Conservation (phyloP, 2,888 invertebrate species). For the Ceraclea dissimilis region DNA sequence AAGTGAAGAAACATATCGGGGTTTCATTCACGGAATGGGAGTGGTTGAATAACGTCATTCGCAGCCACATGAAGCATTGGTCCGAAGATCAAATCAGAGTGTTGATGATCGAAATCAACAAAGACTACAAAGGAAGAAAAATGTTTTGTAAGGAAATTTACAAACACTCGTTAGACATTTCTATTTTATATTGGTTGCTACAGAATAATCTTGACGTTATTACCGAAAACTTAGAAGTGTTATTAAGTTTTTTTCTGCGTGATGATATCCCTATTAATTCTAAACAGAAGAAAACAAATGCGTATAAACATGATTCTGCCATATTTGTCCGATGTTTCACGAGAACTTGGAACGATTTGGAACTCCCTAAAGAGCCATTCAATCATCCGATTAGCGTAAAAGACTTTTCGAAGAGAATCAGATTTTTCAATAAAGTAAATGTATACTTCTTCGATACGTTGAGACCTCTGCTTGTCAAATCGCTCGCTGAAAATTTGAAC, state of each 20-base stretch:
- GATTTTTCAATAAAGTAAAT: neutral
- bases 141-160: neutral
- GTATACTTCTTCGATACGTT: neutral
- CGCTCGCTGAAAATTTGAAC: neutral
- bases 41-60: neutral
- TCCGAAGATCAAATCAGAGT: neutral
- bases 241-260: neutral
- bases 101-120: neutral
- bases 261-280: neutral
- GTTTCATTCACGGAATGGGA: neutral
- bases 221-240: neutral
- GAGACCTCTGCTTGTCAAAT: neutral
- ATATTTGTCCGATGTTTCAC: neutral
- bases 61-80: neutral
- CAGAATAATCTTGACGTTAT: neutral
- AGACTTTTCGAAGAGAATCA: neutral
- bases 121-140: neutral
- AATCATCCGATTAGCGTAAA: neutral
- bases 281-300: neutral
- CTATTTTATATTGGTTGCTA: neutral
- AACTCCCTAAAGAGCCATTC: neutral
- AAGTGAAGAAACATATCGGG: neutral
- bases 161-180: neutral
- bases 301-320: neutral
- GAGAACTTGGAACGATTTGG: neutral